phyloP scores from a whole-genome alignment of 1,140 invertebrate genomes.

The Galleria mellonella region DNA sequence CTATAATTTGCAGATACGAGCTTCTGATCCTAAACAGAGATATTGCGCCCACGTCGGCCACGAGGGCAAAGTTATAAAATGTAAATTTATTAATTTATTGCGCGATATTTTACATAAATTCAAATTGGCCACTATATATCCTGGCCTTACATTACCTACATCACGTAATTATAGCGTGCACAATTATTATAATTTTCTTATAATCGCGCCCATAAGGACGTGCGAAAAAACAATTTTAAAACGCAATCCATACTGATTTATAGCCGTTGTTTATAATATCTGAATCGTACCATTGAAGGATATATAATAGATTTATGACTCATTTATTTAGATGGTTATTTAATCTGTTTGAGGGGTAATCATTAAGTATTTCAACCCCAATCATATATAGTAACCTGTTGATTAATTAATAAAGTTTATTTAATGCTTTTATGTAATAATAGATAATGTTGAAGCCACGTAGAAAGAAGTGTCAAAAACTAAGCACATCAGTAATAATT shows the following conservation, averaged over 20 bases:
- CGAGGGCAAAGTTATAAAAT: conserved; percentile 57
- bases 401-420: too few species aligned
- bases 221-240: conserved; percentile 68
- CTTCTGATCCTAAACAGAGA: conserved; percentile 49
- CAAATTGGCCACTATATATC: conserved; percentile 59
- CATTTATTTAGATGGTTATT: neutral
- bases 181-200: conserved; percentile 73
- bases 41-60: conserved; percentile 33
- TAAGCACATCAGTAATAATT: too few species aligned
- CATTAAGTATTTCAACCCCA: too few species aligned
- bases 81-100: conserved; percentile 72
- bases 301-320: conserved; percentile 4
- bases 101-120: conserved; percentile 69
- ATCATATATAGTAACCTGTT: too few species aligned
- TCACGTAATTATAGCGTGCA: conserved; percentile 60
- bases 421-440: too few species aligned
- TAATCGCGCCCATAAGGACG: conserved; percentile 63
- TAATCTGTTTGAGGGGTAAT: too few species aligned
- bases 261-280: conserved; percentile 21
- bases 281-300: neutral
- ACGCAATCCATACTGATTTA: conserved; percentile 55
- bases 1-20: conserved; percentile 30
- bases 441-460: too few species aligned
- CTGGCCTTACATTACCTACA: conserved; percentile 56
- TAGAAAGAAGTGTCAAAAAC: too few species aligned